These are phyloP conservation scores for Aspidiotus rigidus DNA, from an alignment of 2,888 invertebrate species.

Conservation along the genomic window DNA sequence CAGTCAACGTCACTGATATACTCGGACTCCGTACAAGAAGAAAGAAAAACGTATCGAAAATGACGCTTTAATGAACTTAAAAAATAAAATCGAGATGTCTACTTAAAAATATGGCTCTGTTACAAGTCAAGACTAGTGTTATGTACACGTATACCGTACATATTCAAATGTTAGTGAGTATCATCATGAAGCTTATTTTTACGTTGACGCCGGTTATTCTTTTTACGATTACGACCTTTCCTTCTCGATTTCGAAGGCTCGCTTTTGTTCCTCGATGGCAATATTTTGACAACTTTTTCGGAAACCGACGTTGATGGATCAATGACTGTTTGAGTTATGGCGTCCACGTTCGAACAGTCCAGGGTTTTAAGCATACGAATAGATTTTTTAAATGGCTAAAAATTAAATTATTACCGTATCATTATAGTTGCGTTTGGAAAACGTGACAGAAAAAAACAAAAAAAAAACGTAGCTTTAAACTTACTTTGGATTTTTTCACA, in stretches of 20 bases:
- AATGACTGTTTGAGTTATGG: slow-evolving; percentile 39
- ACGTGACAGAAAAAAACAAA: no score
- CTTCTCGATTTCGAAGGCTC: background rate
- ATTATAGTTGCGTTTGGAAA: background rate
- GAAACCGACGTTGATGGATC: slow-evolving; percentile 32
- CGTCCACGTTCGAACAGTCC: slow-evolving; percentile 44
- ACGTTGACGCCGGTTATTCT: background rate
- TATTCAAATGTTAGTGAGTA: no score
- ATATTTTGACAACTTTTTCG: background rate
- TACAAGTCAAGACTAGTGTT: no score
- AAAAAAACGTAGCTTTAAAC: no score
- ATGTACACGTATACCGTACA: no score
- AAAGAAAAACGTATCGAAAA: no score
- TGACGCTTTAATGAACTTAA: no score
- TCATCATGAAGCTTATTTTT: background rate
- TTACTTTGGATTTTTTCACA: slow-evolving; percentile 39
- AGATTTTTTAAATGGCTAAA: slow-evolving; percentile 43
- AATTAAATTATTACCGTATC: slow-evolving; percentile 13
- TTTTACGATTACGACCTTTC: slow-evolving; percentile 1
- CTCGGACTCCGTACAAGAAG: no score
- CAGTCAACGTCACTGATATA: no score
- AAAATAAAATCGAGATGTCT: no score
- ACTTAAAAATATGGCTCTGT: no score
- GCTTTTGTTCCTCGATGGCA: background rate
- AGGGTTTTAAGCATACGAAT: slow-evolving; percentile 43